Percentiles rank a stretch among this genome's conserved stretches.
These are phyloP conservation scores for Anodontia alba DNA, from an alignment of 2,888 invertebrate genomes.

Conservation along the genomic window DNA sequence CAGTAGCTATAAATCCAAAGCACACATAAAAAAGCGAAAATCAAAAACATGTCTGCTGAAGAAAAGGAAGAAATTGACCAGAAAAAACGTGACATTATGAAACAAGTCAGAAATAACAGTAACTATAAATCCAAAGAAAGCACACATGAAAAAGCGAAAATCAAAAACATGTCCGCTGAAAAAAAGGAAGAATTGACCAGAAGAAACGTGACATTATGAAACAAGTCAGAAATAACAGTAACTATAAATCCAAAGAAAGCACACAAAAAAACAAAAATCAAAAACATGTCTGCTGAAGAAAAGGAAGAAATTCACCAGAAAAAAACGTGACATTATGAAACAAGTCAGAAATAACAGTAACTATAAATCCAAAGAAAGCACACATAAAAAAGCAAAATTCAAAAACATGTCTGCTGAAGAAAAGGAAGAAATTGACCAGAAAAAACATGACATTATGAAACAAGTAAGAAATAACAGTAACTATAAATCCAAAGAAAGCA, in stretches of 20 bases:
- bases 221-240: not conserved
- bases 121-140: not conserved
- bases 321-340: not conserved
- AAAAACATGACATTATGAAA: not conserved
- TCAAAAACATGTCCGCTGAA: no score
- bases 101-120: not conserved
- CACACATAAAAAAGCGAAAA: not conserved
- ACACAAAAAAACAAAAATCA: not conserved
- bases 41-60: not conserved
- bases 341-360: not conserved
- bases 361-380: not conserved
- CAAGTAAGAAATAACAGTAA: not conserved
- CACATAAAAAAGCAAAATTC: no score
- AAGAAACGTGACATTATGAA: not conserved
- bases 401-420: no score
- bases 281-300: not conserved
- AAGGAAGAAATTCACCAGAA: not conserved
- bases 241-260: not conserved
- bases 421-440: not conserved
- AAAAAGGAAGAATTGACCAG: not conserved
- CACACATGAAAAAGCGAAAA: no score
- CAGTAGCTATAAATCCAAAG: not conserved
- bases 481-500: not conserved
- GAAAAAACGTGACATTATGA: not conserved
- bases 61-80: not conserved